A percentile compares a stretch with the other conserved stretches of the same genome.
These are phyloP conservation scores for Venustaconcha ellipsiformis DNA, from an alignment of 1,140 invertebrate genomes.

Conservation along the genomic window DNA sequence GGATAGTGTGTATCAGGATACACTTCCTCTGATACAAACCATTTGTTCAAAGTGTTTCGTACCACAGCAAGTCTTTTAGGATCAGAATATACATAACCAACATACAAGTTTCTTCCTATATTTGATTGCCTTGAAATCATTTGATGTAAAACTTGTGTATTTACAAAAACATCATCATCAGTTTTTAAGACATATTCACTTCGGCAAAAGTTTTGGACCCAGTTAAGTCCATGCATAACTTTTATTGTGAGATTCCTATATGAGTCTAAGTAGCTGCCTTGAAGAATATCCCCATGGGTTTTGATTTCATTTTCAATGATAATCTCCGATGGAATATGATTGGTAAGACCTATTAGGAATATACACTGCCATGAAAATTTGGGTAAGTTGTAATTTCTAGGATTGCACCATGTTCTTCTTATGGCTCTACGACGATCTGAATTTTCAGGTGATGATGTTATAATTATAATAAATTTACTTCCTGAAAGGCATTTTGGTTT, in stretches of 20 bases:
- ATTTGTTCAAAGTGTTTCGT: constrained; percentile 37
- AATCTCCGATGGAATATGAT: constrained; percentile 9
- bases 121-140: constrained; percentile 37
- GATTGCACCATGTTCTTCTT: constrained; percentile 53
- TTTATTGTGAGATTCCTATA: constrained; percentile 58
- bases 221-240: constrained; percentile 51
- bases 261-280: constrained; percentile 54
- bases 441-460: constrained; percentile 51
- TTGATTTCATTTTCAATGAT: constrained; percentile 34
- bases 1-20: constrained; percentile 46
- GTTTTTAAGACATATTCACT: constrained; percentile 51
- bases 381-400: constrained; percentile 15
- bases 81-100: constrained; percentile 42
- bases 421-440: constrained; percentile 41
- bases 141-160: constrained; percentile 38
- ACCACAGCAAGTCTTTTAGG: constrained; percentile 41
- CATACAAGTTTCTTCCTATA: constrained; percentile 38
- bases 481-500: constrained; percentile 36
- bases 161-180: constrained; percentile 61
- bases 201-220: constrained; percentile 36
- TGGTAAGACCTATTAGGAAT: constrained; percentile 51
- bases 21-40: constrained; percentile 43
- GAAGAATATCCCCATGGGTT: constrained; percentile 41
- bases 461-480: constrained; percentile 44
- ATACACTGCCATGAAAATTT: constrained; percentile 47